Base-by-base conservation (phyloP, 2,113 vertebrate species). In the Sphaerodactylus townsendi region DNA sequence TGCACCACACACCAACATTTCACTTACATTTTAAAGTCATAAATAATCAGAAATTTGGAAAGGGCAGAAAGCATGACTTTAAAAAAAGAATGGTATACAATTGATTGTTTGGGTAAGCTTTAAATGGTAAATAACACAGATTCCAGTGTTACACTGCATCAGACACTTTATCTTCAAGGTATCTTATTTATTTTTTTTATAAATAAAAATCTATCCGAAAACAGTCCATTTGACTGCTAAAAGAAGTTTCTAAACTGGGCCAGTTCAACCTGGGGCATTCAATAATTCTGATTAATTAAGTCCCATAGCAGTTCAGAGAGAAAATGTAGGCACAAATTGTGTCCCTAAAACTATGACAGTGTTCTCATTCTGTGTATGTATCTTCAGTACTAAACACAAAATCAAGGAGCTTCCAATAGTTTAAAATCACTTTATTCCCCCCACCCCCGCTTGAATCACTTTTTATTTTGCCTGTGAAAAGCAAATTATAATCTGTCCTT, bases 271-370 rank as follows among this genome's bases (percentile, higher is more conserved):
- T 65, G 48, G 86, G 5, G 87, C 79, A 83, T 92, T 93, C 86
- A 85, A 91, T 94, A 94, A 93, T 41, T 25, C 46, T 10, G 90
- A 86, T 90, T 93, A 93, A 91, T 86, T 77, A 77, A 91, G 89
- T 68, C 59, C 30, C 87, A 79, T 85, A 75, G 21, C 35, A 87
- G 77, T 93, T 94, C 85, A 56, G 11, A 53, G 72, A 81, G 88
- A 83, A 90, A 92, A 79, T 88, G 65, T 88, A 75, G 90, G 90
- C 83, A 84, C 64, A n/a, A 53, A 68, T 94, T 94, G 91, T 53
- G 10, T 92, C 89, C 93, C 83, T 17, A 39, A 82, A 44, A 85
- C 92, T 87, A 1, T 77, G 89, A 50, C 39, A 37, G 46, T 73
- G 39, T 41, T 80, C 77, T 70, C 56, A 78, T 84, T 84, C 50